A percentile compares a stretch with the other conserved stretches of the same genome.
These are phyloP conservation scores for Aepyceros melampus DNA, from an alignment of 2,113 vertebrate species.

Conservation along the genomic window DNA sequence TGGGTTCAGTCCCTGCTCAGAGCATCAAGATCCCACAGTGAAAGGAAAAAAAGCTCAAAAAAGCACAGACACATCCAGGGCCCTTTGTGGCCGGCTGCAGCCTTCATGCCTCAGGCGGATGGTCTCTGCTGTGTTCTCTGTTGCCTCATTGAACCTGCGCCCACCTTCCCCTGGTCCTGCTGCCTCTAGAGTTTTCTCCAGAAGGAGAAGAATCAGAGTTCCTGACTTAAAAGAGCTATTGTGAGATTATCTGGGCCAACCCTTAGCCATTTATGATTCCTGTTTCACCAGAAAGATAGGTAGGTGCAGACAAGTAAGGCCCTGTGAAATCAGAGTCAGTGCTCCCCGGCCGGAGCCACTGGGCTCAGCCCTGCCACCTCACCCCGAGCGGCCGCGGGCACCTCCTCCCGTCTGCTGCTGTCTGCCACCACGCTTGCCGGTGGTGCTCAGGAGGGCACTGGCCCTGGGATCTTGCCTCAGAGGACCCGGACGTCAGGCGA, in stretches of 20 bases:
- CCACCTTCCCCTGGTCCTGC: neutral
- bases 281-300: neutral
- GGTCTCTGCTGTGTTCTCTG: neutral
- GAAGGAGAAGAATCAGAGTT: neutral
- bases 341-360: neutral
- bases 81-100: neutral
- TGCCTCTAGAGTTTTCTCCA: neutral
- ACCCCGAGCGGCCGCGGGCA: neutral
- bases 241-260: neutral
- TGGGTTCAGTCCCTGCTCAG: neutral
- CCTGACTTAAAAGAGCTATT: neutral
- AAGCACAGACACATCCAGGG: neutral
- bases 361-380: neutral
- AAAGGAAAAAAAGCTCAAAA: neutral
- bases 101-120: neutral
- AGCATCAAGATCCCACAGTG: neutral
- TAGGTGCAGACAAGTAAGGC: neutral
- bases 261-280: neutral
- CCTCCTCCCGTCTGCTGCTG: neutral
- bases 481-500: neutral
- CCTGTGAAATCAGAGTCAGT: neutral
- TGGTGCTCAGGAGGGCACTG: neutral
- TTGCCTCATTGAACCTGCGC: neutral
- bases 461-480: neutral
- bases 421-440: neutral